Evolutionary conservation across 2,888 invertebrate genomes (phyloP), one percentile per base, ranked within the genome.

Genomic region (Nomada ruficornis): DNA sequence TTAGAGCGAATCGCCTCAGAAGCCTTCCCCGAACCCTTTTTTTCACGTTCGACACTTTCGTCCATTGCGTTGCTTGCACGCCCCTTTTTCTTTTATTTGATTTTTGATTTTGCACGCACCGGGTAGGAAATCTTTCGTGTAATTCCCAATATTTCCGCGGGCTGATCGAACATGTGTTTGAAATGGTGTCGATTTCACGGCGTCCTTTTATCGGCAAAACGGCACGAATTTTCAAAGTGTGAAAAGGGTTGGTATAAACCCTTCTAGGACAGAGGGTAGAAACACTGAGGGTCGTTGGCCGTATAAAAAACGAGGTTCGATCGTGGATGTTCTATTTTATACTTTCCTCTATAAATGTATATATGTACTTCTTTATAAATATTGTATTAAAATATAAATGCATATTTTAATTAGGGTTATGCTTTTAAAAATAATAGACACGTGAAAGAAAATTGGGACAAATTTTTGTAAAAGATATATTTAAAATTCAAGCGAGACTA

Each of bases 1-100:
- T 93, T 89, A 91, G 88, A 90, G 89, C 89, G 91, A 86, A 89
- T 88, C 89, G 80, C 59, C 50, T 54, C 63, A 55, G 65, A 63
- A 63, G 72, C 60, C 65, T 47, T 68, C 80, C n/a, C 7, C 76
- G 82, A 89, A 88, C 89, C 91, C 90, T 88, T 91, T 90, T 87
- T 80, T 44, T 75, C 36, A 36, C 36, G 79, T 73, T 63, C 65
- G 74, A 82, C 82, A 78, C 67, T 80, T 77, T 70, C 74, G 72
- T 59, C 36, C 65, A 70, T 73, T 76, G 82, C 75, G 73, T 36
- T 85, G 78, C 83, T 79, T 73, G 76, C 85, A 85, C 86, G 87
- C 90, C 91, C 91, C 86, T 90, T 91, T 90, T 86, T 82, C 86
- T 89, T 90, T 92, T 93, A 93, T 94, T 93, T 93, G 94, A 93